Evolutionary conservation across 2,797 vertebrate genomes (phyloP), one percentile per base, ranked within the genome.

Genomic region (Vireo griseus): DNA sequence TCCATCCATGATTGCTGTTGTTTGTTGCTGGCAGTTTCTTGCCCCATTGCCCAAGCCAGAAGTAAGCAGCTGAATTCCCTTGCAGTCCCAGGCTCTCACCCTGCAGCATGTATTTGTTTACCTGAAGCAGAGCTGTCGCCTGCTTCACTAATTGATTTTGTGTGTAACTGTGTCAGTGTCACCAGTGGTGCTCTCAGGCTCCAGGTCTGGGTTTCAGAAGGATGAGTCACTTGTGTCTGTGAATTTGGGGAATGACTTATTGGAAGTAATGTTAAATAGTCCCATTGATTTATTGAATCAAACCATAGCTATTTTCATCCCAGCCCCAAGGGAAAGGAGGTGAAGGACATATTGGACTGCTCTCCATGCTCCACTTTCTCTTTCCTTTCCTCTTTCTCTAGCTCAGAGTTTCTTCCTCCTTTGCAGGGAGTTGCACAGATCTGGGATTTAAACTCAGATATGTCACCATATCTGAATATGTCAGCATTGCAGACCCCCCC

Each of bases 181-280:
- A 6, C 31, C 66, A 19, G 11, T 0, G 0, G 25, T 74, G 31
- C 48, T 80, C 45, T 63, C 0, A 0, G 11, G 33, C 47, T 83
- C 44, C 44, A 40, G 54, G 24, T 47, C 3, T 18, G 6, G 42
- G 61, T 88, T 92, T 80, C 63, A 22, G 63, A 45, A 84, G 51
- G 54, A 52, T 81, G 73, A 54, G 76, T 93, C 89, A 51, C 4
- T 79, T 54, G 12, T 0, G 2, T 75, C 86, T 91, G 80, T 72
- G 75, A 75, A 66, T 71, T 69, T 29, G 12, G 65, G n/a, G 45
- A 86, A 57, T 71, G 42, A 85, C 72, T 91, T 10, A 19, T 25
- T 88, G 45, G 67, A 61, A 95, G 47, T 72, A 33, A 18, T 4
- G 58, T 51, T 82, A 47, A 83, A 40, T 21, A 86, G 26, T 47